These are phyloP conservation scores for Cenopis cana DNA, from an alignment of 2,888 invertebrate genomes.

Conservation along the genomic window DNA sequence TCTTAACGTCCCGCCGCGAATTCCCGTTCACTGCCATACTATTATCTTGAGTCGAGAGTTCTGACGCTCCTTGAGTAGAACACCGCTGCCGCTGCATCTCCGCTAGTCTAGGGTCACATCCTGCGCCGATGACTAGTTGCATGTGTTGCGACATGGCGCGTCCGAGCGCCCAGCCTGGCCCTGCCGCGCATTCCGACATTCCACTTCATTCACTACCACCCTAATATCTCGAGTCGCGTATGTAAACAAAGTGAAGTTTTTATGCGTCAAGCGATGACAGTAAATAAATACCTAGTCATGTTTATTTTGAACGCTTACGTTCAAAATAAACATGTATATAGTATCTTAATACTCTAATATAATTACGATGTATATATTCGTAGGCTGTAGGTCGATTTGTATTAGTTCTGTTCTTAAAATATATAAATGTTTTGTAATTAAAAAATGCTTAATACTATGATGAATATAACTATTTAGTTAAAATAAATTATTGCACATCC, in stretches of 20 bases:
- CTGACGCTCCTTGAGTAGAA: no score
- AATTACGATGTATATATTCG: no score
- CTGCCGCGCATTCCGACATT: constrained; percentile 35
- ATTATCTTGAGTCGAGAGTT: background rate
- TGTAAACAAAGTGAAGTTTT: constrained; percentile 12
- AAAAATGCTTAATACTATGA: no score
- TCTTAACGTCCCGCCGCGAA: no score
- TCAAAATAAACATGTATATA: no score
- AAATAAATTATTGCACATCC: no score
- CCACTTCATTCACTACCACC: constrained; percentile 24
- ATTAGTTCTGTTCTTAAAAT: no score
- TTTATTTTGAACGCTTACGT: background rate
- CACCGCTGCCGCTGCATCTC: constrained; percentile 20
- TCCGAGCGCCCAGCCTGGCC: constrained; percentile 27
- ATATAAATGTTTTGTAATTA: no score
- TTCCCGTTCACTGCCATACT: constrained; percentile 18
- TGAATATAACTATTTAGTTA: no score
- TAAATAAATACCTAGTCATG: background rate
- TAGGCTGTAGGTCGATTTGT: no score
- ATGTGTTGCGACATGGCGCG: constrained; percentile 10
- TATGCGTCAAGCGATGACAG: background rate
- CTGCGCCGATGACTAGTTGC: constrained; percentile 14
- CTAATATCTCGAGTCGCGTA: constrained; percentile 13
- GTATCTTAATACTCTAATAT: no score
- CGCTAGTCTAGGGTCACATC: constrained; percentile 6